phyloP scores from a whole-genome alignment of 2,888 invertebrate genomes.

The Brenthis hecate region DNA sequence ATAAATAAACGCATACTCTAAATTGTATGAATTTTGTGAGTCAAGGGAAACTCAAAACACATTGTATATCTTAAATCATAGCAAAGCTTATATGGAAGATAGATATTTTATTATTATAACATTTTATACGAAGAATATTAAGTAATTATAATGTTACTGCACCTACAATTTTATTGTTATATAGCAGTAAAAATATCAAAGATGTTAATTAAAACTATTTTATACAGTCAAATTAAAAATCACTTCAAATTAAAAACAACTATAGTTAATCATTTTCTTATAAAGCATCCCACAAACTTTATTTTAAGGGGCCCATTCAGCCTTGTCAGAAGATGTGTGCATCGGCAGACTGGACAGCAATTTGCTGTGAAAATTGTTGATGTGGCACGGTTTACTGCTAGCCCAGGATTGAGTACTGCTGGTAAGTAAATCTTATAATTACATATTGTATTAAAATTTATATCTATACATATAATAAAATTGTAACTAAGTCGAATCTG shows the following conservation, averaged over 20 bases:
- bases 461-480: too few species aligned
- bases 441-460: neutral
- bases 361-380: constrained; percentile 99
- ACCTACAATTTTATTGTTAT: too few species aligned
- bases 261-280: neutral
- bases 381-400: constrained; percentile 97
- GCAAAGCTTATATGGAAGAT: too few species aligned
- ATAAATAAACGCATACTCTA: too few species aligned
- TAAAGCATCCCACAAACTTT: neutral
- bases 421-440: constrained; percentile 79
- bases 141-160: too few species aligned
- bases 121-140: too few species aligned
- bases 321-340: constrained; percentile 96
- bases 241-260: neutral
- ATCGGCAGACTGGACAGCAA: constrained; percentile 95
- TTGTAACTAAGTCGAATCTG: too few species aligned
- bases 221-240: neutral
- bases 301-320: constrained; percentile 95
- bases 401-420: constrained; percentile 97
- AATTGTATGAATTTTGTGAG: too few species aligned
- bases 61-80: too few species aligned
- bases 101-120: too few species aligned
- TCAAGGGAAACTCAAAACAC: too few species aligned
- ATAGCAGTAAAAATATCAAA: too few species aligned
- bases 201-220: neutral